Evolutionary conservation across 1,140 invertebrate species (phyloP), one percentile per base, ranked within the genome.

Genomic region (Drosophila nigrodunni): DNA sequence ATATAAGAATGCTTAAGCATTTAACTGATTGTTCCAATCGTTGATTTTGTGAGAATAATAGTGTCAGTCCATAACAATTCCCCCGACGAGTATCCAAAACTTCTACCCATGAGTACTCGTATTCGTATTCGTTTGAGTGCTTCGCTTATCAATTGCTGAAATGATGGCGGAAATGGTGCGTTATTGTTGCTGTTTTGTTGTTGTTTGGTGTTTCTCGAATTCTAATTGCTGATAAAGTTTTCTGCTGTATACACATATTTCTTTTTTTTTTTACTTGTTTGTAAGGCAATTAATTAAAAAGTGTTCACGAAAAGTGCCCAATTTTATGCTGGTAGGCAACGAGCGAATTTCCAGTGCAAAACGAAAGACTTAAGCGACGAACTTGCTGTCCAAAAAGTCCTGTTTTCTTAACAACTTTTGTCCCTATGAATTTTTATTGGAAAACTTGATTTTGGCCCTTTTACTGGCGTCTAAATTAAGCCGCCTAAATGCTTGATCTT

Each of bases 1-100:
- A 61, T 67, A 72, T 46, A 59, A 65, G 62, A 44, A 74, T 57
- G 67, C 50, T 74, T 69, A 64, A 74, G 61, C 78, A 80, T 80
- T 80, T 78, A 77, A 80, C 78, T 89, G 85, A 89, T 86, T 86
- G 87, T 89, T 89, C 86, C 86, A 87, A 89, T 89, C 82, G 70
- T 61, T 90, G 86, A 90, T 86, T 89, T 82, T 86, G 72, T 81
- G 86, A 66, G 52, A 81, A 71, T 60, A 61, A 62, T 52, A 74
- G 82, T 87, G 82, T 87, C 76, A 82, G 82, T 52, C 61, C 72
- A 77, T 77, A 82, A 72, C 59, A 60, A 30, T 15, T 30, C 35
- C 9, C n/a, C 30, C n/a, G 7, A 34, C 10, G 41, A 59, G 34
- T 41, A 41, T 39, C 6, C 47, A 30, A 65, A n/a, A n/a, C 2